phyloP scores from a whole-genome alignment of 1,140 invertebrate genomes.

The Drosophila carrolli region DNA sequence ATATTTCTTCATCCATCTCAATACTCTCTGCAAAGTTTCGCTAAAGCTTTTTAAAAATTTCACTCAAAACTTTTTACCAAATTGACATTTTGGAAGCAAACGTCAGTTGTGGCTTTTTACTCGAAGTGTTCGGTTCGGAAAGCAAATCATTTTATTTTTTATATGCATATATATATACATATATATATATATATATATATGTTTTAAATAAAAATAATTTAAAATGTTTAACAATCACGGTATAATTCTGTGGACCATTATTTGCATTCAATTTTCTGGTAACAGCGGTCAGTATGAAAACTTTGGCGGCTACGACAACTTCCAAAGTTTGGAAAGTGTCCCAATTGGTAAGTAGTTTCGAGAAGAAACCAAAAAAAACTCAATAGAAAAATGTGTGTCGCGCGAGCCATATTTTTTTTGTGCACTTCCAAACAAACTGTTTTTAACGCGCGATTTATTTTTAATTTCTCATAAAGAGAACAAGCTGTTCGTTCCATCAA shows the following conservation, averaged over 20 bases:
- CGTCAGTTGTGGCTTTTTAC: conserved; percentile 53
- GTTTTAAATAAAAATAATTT: conserved; percentile 7
- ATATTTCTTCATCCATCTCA: not conserved
- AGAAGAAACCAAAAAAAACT: conserved; percentile 9
- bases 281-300: conserved; percentile 41
- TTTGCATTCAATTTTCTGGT: conserved; percentile 7
- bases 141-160: not conserved
- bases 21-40: conserved; percentile 24
- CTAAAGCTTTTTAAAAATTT: conserved; percentile 59
- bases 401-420: conserved; percentile 13
- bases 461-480: conserved; percentile 77
- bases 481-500: conserved; percentile 79
- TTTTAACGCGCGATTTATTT: conserved; percentile 68
- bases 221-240: conserved; percentile 39
- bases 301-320: conserved; percentile 41
- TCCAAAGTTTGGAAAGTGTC: conserved; percentile 51
- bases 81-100: conserved; percentile 46
- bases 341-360: conserved; percentile 66
- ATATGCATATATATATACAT: conserved; percentile 9
- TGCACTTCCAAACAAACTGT: conserved; percentile 44
- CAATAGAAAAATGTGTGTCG: conserved; percentile 39
- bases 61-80: conserved; percentile 60
- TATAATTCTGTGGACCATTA: conserved; percentile 13
- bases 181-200: conserved; percentile 32
- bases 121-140: conserved; percentile 31